These are phyloP conservation scores for Halisarca cf. caerulea DNA, from an alignment of 37 sponge, comb jelly and placozoan genomes.

Conservation along the genomic window DNA sequence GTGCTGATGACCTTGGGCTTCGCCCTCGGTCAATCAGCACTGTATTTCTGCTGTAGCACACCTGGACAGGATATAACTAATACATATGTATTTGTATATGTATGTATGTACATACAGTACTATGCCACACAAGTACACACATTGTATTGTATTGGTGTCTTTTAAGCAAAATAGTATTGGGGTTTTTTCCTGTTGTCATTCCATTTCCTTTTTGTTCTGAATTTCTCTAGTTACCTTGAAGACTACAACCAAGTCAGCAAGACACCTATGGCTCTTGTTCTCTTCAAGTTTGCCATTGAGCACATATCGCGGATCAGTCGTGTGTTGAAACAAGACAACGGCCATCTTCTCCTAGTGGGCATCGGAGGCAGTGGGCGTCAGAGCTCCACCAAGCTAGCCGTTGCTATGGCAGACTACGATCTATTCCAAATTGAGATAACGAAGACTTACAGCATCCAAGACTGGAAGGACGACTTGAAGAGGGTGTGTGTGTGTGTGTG, in stretches of 20 bases:
- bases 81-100: too few relatives aligned
- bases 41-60: too few relatives aligned
- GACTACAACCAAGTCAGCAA: slow-evolving; percentile 99
- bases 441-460: slow-evolving; percentile 85
- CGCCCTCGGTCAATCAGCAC: too few relatives aligned
- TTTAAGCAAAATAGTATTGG: neutral
- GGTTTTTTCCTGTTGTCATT: neutral
- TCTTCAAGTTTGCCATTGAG: slow-evolving; percentile 97
- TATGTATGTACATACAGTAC: too few relatives aligned
- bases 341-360: slow-evolving; percentile 92
- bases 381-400: slow-evolving; percentile 94
- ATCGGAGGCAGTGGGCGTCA: slow-evolving; percentile 97
- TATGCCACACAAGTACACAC: neutral
- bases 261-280: slow-evolving; percentile 95
- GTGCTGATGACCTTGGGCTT: too few relatives aligned
- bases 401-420: slow-evolving; percentile 94
- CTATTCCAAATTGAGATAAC: slow-evolving; percentile 97
- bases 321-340: slow-evolving; percentile 94
- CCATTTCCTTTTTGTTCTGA: neutral
- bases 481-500: too few relatives aligned
- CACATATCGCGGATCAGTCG: slow-evolving; percentile 94
- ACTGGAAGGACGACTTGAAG: slow-evolving; percentile 97
- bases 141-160: neutral
- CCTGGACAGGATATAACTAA: too few relatives aligned
- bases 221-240: slow-evolving; percentile 87